Evolutionary conservation across 2,113 vertebrate genomes (phyloP), one percentile per base, ranked within the genome.

Genomic region (Ictalurus furcatus): DNA sequence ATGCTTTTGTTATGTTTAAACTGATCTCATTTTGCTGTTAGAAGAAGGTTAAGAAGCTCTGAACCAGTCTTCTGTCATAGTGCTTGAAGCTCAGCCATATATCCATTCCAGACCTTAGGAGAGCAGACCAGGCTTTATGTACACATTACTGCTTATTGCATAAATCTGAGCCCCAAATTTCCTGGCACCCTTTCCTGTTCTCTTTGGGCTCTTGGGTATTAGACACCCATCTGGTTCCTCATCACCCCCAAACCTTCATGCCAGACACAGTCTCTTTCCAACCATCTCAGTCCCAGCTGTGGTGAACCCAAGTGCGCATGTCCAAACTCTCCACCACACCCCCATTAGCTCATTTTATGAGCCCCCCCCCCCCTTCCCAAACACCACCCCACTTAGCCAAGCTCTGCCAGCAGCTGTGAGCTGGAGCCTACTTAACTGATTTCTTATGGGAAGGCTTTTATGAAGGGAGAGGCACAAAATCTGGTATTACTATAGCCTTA

Each of bases 261-360:
- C 86, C 80, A 90, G 87, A 87, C 80, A 87, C 89, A 91, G 63
- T 88, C 88, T 89, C 65, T 82, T 87, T 88, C 80, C 69, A 58
- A 54, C 48, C 56, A 30, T 67, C 40, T 61, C 3, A 19, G 28
- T 37, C 85, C 80, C 34, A 58, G 86, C 56, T 79, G 14, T 17
- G 34, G 54, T 88, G 81, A 78, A 52, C 73, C 14, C 65, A 28
- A 69, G 63, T 34, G 82, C 73, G 82, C 90, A 89, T 91, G 85
- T 28, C 44, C 63, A 34, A 44, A 59, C 37, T 56, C 81, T 80
- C 74, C 85, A 71, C 80, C 73, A 83, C 88, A 85, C 88, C 63
- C 88, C 90, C 88, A 91, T 91, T 91, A 91, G 88, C 87, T 91
- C 88, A 91, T 86, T 88, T 91, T 90, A 90, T 88, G 89, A 85